phyloP scores from a whole-genome alignment of 2,888 invertebrate genomes.

The Epistrophella euchroma region DNA sequence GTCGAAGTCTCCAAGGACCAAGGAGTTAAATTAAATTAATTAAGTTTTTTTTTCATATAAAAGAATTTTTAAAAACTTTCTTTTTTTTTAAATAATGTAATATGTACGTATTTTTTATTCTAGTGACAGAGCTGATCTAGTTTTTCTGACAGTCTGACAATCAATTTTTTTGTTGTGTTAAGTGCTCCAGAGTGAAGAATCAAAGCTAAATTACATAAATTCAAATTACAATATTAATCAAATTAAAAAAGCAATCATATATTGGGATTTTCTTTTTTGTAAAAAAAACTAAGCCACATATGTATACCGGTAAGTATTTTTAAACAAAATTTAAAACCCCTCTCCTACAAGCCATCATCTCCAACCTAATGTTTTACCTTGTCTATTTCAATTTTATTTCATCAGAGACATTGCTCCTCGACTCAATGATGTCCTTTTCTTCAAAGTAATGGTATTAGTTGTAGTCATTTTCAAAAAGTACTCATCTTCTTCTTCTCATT shows the following conservation, averaged over 20 bases:
- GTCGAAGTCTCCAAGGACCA: no score
- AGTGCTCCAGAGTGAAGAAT: no score
- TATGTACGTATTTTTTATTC: no score
- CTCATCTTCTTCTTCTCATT: constrained; percentile 46
- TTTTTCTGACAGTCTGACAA: no score
- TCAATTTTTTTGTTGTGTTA: no score
- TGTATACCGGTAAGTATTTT: not conserved
- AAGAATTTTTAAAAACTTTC: no score
- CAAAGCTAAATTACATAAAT: not conserved
- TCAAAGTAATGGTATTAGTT: constrained; percentile 38
- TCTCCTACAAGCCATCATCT: not conserved
- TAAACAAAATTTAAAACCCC: constrained; percentile 1
- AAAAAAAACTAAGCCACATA: not conserved
- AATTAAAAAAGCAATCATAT: not conserved
- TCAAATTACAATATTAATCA: not conserved
- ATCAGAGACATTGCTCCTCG: constrained; percentile 12
- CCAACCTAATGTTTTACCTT: constrained; percentile 9
- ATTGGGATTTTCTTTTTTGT: not conserved
- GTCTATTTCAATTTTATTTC: constrained; percentile 20
- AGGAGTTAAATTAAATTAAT: no score
- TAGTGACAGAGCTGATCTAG: no score
- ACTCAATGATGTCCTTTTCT: constrained; percentile 45
- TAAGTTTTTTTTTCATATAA: no score
- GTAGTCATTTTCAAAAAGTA: constrained; percentile 46
- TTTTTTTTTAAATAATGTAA: no score